These are phyloP conservation scores for Echiichthys vipera DNA, from an alignment of 2,797 vertebrate genomes.

Conservation along the genomic window DNA sequence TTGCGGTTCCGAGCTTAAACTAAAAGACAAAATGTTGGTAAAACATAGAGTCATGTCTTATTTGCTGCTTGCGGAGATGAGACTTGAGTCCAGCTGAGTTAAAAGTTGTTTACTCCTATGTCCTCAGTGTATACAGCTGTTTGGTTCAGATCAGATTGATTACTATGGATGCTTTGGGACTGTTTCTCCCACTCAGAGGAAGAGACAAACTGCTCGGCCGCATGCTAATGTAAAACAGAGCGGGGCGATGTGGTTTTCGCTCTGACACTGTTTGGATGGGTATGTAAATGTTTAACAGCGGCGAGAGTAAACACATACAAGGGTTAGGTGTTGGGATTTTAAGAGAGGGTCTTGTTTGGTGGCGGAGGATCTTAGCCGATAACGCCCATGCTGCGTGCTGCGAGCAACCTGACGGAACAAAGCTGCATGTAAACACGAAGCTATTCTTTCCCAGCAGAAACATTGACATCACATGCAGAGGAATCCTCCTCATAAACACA, in stretches of 20 bases:
- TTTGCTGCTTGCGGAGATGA: constrained; percentile 38
- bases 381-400: neutral
- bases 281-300: constrained; percentile 78
- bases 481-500: constrained; percentile 38
- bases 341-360: constrained; percentile 40
- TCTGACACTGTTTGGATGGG: constrained; percentile 70
- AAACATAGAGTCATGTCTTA: constrained; percentile 41
- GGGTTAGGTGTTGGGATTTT: constrained; percentile 71
- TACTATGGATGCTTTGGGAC: constrained; percentile 59
- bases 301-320: constrained; percentile 67
- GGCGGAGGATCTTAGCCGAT: constrained; percentile 25
- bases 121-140: constrained; percentile 57
- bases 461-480: constrained; percentile 35
- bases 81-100: constrained; percentile 35
- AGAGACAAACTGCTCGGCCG: constrained; percentile 36
- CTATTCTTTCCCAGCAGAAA: constrained; percentile 24
- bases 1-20: constrained; percentile 41
- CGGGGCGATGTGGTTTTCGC: constrained; percentile 40
- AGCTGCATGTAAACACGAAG: constrained; percentile 10
- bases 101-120: constrained; percentile 61
- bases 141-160: constrained; percentile 69
- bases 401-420: neutral
- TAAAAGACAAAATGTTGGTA: constrained; percentile 42
- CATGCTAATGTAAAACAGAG: constrained; percentile 68
- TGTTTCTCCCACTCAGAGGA: constrained; percentile 33